A percentile compares a stretch with the other conserved stretches of the same genome.
These are phyloP conservation scores for Poeciliopsis prolifica DNA, from an alignment of 2,113 vertebrate genomes.

Conservation along the genomic window DNA sequence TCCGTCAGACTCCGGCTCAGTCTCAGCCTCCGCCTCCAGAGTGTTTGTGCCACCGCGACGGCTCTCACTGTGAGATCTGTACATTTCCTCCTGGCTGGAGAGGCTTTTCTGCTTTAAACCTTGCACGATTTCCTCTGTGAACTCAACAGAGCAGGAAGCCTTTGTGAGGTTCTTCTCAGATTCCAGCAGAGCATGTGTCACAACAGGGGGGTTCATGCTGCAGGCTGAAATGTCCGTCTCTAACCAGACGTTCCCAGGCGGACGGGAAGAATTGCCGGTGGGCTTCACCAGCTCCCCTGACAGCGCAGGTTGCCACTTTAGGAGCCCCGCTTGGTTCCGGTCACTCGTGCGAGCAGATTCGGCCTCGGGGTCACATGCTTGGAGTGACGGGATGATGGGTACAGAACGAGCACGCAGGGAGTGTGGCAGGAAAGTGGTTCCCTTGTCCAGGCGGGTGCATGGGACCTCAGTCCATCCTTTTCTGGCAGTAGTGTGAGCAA, in stretches of 20 bases:
- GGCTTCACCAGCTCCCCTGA: conserved; percentile 15
- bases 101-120: conserved; percentile 70
- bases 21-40: conserved; percentile 48
- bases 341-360: conserved; percentile 73
- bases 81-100: conserved; percentile 58
- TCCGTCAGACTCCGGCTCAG: conserved; percentile 38
- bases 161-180: conserved; percentile 48
- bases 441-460: conserved; percentile 76
- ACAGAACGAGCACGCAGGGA: conserved; percentile 78
- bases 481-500: conserved; percentile 61
- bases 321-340: conserved; percentile 62
- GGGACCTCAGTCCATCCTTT: conserved; percentile 75
- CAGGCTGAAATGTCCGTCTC: conserved; percentile 6
- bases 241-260: conserved; percentile 17
- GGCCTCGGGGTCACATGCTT: conserved; percentile 81
- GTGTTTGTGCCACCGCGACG: conserved; percentile 51
- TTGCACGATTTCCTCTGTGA: conserved; percentile 50
- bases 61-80: conserved; percentile 48
- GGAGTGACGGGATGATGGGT: conserved; percentile 83
- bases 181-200: conserved; percentile 24
- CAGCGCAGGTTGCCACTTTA: conserved; percentile 45
- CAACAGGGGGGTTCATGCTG: conserved; percentile 11
- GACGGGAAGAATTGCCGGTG: conserved; percentile 12
- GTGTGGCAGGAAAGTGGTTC: conserved; percentile 46
- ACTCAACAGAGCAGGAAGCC: conserved; percentile 40